A percentile compares a stretch with the other conserved stretches of the same genome.
These are phyloP conservation scores for Tyrophagus putrescentiae DNA, from an alignment of 1,140 invertebrate genomes.

Conservation along the genomic window DNA sequence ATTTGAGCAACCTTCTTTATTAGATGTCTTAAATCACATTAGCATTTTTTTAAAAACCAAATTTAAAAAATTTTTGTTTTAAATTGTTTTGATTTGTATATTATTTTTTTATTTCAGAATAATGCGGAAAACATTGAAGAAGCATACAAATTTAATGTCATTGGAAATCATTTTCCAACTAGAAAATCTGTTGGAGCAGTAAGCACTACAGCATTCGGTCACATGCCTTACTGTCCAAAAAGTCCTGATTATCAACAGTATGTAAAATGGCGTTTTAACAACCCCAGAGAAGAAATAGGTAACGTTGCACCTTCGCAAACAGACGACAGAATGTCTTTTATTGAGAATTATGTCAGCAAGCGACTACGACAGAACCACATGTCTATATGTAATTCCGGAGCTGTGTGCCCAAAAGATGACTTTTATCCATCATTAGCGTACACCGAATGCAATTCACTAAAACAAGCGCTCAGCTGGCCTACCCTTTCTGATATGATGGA, in stretches of 20 bases:
- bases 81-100: too few relatives aligned
- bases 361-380: background rate
- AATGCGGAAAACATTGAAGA: too few relatives aligned
- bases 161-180: too few relatives aligned
- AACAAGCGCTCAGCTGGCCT: conserved; percentile 9
- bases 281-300: background rate
- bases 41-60: too few relatives aligned
- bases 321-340: background rate
- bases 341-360: background rate
- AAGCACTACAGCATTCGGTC: background rate
- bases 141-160: too few relatives aligned
- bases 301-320: background rate
- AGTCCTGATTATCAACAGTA: background rate
- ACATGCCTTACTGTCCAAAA: conserved; percentile 13
- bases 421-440: background rate
- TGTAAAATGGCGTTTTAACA: background rate
- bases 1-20: too few relatives aligned
- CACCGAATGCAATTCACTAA: background rate
- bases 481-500: conserved; percentile 2
- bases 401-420: background rate
- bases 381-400: background rate
- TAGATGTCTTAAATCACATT: too few relatives aligned
- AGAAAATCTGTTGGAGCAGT: too few relatives aligned
- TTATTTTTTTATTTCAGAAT: too few relatives aligned
- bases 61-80: too few relatives aligned